phyloP scores from a whole-genome alignment of 2,113 vertebrate species.

The Siniperca chuatsi region DNA sequence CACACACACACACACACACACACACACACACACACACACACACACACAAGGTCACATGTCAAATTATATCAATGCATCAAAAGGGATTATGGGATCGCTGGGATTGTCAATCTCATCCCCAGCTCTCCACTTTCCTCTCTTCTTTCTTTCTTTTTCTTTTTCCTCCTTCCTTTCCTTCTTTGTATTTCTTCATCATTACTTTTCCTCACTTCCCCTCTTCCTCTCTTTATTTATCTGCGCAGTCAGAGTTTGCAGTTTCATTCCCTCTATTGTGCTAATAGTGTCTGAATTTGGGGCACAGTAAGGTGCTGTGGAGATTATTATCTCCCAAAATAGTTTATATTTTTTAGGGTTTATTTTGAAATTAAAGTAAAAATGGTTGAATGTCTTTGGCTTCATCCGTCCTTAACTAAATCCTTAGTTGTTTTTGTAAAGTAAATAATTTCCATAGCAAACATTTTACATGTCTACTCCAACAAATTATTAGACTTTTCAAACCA shows the following conservation, averaged over 20 bases:
- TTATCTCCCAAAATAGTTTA: no score
- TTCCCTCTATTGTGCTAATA: background rate
- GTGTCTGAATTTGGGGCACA: background rate
- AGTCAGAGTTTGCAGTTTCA: background rate
- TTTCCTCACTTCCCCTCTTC: no score
- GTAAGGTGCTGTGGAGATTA: no score
- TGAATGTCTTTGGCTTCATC: no score
- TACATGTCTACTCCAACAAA: no score
- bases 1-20: constrained; percentile 46
- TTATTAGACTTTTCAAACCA: background rate
- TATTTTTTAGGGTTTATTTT: no score
- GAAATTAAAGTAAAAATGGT: no score
- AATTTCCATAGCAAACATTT: no score
- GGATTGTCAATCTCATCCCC: constrained; percentile 45
- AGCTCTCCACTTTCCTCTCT: background rate
- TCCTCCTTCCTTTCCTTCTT: background rate
- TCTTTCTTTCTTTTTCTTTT: background rate
- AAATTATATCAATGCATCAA: constrained; percentile 67
- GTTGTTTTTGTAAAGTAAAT: no score
- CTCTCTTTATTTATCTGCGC: background rate
- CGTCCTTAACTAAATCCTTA: no score
- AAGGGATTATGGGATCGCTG: constrained; percentile 60
- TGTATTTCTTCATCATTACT: no score
- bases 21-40: constrained; percentile 39
- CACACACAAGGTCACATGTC: constrained; percentile 52